Percentiles rank a stretch among this genome's conserved stretches.
phyloP scores from a whole-genome alignment of 2,888 invertebrate species.

The Dichetophora obliterata region DNA sequence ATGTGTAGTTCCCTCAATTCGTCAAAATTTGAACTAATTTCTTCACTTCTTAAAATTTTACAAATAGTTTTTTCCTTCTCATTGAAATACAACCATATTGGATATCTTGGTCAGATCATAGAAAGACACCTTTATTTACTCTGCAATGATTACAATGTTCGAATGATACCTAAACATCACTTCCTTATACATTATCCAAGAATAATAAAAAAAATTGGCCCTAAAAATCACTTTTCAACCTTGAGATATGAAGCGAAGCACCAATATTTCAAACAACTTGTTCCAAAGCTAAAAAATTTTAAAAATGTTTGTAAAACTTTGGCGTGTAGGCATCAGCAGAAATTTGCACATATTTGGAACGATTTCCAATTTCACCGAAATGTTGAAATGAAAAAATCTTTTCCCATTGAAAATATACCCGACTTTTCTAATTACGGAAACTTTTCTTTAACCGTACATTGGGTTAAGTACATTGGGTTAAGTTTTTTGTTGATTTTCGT shows the following conservation, averaged over 20 bases:
- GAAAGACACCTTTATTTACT: background rate
- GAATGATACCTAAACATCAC: background rate
- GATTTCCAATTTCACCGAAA: background rate
- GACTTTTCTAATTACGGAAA: background rate
- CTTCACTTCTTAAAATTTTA: no score
- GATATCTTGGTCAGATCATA: no score
- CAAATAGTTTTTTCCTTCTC: no score
- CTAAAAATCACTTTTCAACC: background rate
- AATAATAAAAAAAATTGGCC: background rate
- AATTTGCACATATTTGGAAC: background rate
- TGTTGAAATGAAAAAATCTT: background rate
- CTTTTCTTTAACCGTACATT: background rate
- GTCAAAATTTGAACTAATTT: no score
- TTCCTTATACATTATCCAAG: background rate
- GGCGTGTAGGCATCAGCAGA: background rate
- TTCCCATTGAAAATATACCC: background rate
- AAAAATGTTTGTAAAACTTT: constrained; percentile 2
- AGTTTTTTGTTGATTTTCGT: background rate
- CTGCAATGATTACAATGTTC: background rate
- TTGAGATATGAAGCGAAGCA: background rate
- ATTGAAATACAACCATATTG: no score
- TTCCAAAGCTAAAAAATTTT: background rate
- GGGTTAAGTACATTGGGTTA: background rate
- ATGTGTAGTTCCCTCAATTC: no score
- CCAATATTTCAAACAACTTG: background rate